Conservation (phyloP, 2,797 vertebrate species). For the Malurus leucopterus region DNA sequence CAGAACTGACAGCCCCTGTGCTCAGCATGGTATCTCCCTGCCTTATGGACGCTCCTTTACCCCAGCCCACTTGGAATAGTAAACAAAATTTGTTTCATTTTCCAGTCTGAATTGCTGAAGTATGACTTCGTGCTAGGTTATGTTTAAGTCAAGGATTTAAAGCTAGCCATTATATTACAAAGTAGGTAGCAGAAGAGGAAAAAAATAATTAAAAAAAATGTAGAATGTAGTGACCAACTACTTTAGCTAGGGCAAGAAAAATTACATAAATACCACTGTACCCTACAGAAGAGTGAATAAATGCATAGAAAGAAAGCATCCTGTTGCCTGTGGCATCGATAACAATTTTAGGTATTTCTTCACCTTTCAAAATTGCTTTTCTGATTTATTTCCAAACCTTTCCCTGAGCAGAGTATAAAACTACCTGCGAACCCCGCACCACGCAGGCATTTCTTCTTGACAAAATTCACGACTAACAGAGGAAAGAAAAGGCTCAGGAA, state of each 20-base stretch:
- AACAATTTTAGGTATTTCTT: background rate
- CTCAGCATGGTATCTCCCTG: conserved; percentile 23
- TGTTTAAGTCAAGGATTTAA: conserved; percentile 51
- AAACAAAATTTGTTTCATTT: conserved; percentile 54
- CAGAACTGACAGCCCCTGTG: conserved; percentile 25
- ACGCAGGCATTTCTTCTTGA: background rate
- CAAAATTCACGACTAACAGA: background rate
- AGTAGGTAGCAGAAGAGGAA: background rate
- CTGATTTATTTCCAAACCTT: conserved; percentile 9
- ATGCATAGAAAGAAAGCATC: background rate
- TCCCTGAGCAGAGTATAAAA: background rate
- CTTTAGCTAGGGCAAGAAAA: conserved; percentile 1
- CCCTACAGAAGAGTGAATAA: background rate
- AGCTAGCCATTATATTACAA: conserved; percentile 24
- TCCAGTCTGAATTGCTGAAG: conserved; percentile 29
- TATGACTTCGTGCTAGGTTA: background rate
- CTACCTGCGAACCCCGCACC: background rate
- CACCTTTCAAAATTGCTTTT: background rate
- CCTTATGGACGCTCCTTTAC: background rate
- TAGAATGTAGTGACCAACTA: background rate
- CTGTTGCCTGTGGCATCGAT: background rate
- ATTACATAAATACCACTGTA: background rate
- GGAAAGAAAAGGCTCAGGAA: background rate
- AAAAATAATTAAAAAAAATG: background rate
- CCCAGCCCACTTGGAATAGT: background rate